Percentiles rank a stretch among this genome's conserved stretches.
Evolutionary conservation across 92 coral and sea anemone genomes (phyloP).

Genomic region (Umimayanthus kanabou): DNA sequence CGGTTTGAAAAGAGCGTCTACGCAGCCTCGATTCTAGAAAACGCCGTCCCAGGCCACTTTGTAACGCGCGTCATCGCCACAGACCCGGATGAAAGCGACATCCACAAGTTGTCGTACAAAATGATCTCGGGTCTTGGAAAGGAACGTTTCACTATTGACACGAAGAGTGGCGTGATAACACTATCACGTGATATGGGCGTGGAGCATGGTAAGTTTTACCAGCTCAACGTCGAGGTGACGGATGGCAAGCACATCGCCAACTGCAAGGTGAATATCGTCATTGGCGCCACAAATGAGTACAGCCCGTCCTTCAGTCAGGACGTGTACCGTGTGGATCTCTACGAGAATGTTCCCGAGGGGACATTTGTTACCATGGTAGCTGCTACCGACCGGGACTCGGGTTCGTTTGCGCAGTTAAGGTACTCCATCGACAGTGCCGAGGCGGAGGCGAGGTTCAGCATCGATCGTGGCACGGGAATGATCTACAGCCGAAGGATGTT

Average conservation of each 20-base stretch:
- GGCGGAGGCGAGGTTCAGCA: slow-evolving; percentile 80
- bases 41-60: slow-evolving; percentile 94
- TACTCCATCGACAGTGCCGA: slow-evolving; percentile 86
- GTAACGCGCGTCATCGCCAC: slow-evolving; percentile 93
- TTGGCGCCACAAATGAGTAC: slow-evolving; percentile 94
- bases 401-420: slow-evolving; percentile 72
- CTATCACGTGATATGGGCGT: slow-evolving; percentile 79
- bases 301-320: slow-evolving; percentile 83
- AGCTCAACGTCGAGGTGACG: slow-evolving; percentile 72
- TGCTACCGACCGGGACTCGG: slow-evolving; percentile 94
- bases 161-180: slow-evolving; percentile 88
- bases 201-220: slow-evolving; percentile 83
- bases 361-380: slow-evolving; percentile 96
- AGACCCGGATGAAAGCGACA: slow-evolving; percentile 90
- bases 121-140: slow-evolving; percentile 76
- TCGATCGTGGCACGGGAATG: slow-evolving; percentile 92
- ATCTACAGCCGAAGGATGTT: slow-evolving; percentile 84
- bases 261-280: slow-evolving; percentile 82
- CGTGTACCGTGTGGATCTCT: slow-evolving; percentile 71
- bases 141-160: slow-evolving; percentile 70
- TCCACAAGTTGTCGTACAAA: slow-evolving; percentile 65
- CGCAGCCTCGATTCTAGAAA: slow-evolving; percentile 88
- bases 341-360: slow-evolving; percentile 90
- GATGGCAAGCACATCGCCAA: slow-evolving; percentile 73
- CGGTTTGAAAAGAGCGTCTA: slow-evolving; percentile 78